A percentile compares a stretch with the other conserved stretches of the same genome.
These are phyloP conservation scores for Eupeodes luniger DNA, from an alignment of 2,888 invertebrate genomes.

Conservation along the genomic window DNA sequence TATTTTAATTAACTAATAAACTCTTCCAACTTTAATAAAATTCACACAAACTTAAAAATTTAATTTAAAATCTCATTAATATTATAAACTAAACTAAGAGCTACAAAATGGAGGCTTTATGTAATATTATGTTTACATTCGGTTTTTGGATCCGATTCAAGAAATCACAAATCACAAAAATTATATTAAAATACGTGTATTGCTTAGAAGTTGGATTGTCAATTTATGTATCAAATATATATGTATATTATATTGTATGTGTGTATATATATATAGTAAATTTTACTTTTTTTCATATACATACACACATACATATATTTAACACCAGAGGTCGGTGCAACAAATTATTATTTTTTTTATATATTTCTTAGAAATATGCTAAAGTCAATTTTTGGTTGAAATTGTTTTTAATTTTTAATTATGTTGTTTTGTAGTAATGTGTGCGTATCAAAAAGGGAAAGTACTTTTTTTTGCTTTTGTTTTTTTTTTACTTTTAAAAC, in stretches of 20 bases:
- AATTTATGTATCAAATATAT: slow-evolving; percentile 72
- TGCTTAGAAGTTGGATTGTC: slow-evolving; percentile 76
- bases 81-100: no score
- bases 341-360: slow-evolving; percentile 59
- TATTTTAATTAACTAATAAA: no score
- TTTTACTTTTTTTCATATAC: background rate
- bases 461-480: slow-evolving; percentile 35
- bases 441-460: slow-evolving; percentile 72
- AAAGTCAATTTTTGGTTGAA: slow-evolving; percentile 68
- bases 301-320: slow-evolving; percentile 27
- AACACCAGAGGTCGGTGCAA: slow-evolving; percentile 73
- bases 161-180: slow-evolving; percentile 28
- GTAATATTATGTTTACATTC: slow-evolving; percentile 21
- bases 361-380: slow-evolving; percentile 76
- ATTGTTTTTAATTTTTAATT: slow-evolving; percentile 46
- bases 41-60: no score
- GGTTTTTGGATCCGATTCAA: slow-evolving; percentile 32
- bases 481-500: no score
- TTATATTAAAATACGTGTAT: slow-evolving; percentile 58
- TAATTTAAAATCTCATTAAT: no score
- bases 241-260: slow-evolving; percentile 30
- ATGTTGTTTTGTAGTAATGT: slow-evolving; percentile 33
- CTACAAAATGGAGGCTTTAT: background rate
- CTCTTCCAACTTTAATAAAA: no score
- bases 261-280: slow-evolving; percentile 65